Base-by-base conservation (phyloP, 2,888 invertebrate genomes). In the Sturmia bella region DNA sequence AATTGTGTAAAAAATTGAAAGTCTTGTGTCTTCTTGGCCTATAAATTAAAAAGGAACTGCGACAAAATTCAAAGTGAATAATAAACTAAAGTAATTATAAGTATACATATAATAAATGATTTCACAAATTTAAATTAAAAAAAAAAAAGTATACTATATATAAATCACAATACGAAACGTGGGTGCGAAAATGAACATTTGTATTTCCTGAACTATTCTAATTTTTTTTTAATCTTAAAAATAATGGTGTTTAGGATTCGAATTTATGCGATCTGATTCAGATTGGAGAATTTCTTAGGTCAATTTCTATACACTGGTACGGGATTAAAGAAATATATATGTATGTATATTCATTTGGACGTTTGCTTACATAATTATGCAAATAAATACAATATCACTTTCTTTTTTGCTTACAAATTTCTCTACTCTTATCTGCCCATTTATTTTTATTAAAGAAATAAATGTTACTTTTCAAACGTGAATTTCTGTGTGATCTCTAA, bases 31-130 rank as follows among this genome's bases (percentile, higher is more conserved):
- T 69, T 59, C 17, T 21, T 61, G 69, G 52, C 54, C 52, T 69
- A 69, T 54, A 69, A 45, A 59, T 37, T n/a, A 61, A 56, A 48
- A 41, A 76, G 69, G 59, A 76, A 76, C 76, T 76, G 69, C 54
- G 37, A 50, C 12, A 21, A 19, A 11, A 50, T n/a, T 41, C 17
- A 56, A 17, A 48, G 50, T 48, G 37, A 11, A 59, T 11, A 0
- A 43, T 15, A 19, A 39, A 39, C 39, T 57, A n/a, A 48, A 9
- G 9, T 11, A 17, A 13, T 12, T 11, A 52, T 3, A 32, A 32
- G 32, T 32, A 59, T 50, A n/a, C n/a, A n/a, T n/a, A n/a, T n/a
- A n/a, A n/a, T n/a, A n/a, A n/a, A 0, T 19, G n/a, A 11, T 56
- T 27, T 45, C 45, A 13, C 11, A 17, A 61, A 19, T 17, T 24